Percentiles rank a stretch among this genome's conserved stretches.
Evolutionary conservation across 2,797 vertebrate genomes (phyloP).

Genomic region (Diplodus sargus): DNA sequence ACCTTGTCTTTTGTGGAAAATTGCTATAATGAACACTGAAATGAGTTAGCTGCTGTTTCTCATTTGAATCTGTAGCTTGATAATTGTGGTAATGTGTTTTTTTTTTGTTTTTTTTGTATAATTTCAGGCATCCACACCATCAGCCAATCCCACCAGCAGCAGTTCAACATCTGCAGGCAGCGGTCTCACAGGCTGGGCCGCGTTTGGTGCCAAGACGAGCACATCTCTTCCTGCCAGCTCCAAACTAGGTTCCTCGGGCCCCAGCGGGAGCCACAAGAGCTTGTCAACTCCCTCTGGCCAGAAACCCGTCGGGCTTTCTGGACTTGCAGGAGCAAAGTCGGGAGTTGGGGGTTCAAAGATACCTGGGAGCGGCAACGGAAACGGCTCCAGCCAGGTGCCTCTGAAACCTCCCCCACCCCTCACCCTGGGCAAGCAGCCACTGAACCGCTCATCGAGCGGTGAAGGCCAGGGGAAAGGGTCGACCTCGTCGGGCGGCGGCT

Average conservation of each 20-base stretch:
- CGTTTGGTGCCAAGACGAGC: constrained; percentile 93
- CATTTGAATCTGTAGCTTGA: background rate
- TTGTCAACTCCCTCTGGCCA: constrained; percentile 85
- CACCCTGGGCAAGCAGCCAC: constrained; percentile 92
- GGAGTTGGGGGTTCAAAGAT: constrained; percentile 88
- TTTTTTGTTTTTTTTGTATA: background rate
- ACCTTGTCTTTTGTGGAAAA: background rate
- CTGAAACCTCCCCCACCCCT: constrained; percentile 92
- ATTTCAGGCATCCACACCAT: constrained; percentile 86
- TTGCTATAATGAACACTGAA: background rate
- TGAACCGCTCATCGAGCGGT: constrained; percentile 91
- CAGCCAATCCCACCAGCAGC: constrained; percentile 87
- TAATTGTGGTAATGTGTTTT: background rate
- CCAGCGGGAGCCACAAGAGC: constrained; percentile 86
- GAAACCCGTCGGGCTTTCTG: constrained; percentile 92
- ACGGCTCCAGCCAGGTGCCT: constrained; percentile 81
- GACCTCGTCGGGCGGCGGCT: constrained; percentile 79
- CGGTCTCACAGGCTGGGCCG: constrained; percentile 96
- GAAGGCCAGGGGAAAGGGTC: constrained; percentile 92
- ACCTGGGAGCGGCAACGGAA: constrained; percentile 80
- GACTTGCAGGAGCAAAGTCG: constrained; percentile 88
- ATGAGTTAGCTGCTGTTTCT: background rate
- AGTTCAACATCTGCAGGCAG: constrained; percentile 88
- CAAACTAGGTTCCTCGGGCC: constrained; percentile 88
- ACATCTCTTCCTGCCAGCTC: constrained; percentile 87